These are phyloP conservation scores for Tetragonisca angustula DNA, from an alignment of 2,888 invertebrate genomes.

Conservation along the genomic window DNA sequence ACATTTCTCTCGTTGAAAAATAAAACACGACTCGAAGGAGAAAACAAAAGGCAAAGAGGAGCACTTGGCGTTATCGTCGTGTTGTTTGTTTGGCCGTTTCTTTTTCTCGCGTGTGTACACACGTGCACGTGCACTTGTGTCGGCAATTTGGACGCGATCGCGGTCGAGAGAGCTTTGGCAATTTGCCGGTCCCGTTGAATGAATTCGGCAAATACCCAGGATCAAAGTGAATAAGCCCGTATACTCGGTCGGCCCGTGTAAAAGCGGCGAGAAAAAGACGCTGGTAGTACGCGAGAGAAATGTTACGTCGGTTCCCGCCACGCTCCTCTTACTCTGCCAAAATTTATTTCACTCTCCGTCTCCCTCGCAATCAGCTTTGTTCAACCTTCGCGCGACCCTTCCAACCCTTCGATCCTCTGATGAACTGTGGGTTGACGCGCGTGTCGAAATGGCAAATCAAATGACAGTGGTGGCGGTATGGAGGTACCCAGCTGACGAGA, in stretches of 20 bases:
- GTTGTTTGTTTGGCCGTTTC: neutral
- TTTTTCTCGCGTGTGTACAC: neutral
- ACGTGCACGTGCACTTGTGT: too few species aligned
- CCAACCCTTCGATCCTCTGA: too few species aligned
- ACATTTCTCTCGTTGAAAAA: neutral
- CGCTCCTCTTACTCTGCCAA: neutral
- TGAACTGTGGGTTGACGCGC: neutral
- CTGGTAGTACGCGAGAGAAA: neutral
- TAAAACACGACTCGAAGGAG: neutral
- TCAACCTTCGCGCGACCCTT: neutral
- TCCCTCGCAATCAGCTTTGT: neutral
- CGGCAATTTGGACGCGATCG: neutral
- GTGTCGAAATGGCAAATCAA: neutral
- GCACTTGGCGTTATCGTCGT: neutral
- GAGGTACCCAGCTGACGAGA: neutral
- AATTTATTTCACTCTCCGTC: neutral
- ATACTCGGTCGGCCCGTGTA: neutral
- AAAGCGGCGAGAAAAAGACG: neutral
- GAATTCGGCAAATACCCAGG: neutral
- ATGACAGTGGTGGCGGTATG: neutral
- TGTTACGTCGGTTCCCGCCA: constrained; percentile 28
- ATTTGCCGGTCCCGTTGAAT: neutral
- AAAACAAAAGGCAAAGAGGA: neutral
- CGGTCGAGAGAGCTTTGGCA: neutral
- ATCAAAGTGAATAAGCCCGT: neutral